A percentile compares a stretch with the other conserved stretches of the same genome.
phyloP scores from a whole-genome alignment of 2,888 invertebrate species.

The Tetrapedia diversipes region DNA sequence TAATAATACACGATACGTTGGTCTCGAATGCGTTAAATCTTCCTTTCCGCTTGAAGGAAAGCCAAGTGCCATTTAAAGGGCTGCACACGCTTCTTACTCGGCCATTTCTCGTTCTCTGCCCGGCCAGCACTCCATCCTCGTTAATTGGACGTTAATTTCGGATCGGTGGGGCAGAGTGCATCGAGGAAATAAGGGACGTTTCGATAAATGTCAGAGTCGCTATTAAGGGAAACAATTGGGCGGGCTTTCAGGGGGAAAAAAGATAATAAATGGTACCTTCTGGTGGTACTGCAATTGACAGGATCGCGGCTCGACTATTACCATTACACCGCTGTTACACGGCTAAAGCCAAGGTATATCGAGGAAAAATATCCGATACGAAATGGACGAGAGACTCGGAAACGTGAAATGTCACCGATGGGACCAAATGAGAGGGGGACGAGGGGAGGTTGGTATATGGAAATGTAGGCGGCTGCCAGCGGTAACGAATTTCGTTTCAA shows the following conservation, averaged over 20 bases:
- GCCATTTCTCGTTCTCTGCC: background rate
- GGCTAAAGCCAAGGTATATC: background rate
- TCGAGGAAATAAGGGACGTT: background rate
- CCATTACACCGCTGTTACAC: conserved; percentile 18
- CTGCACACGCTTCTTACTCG: conserved; percentile 3
- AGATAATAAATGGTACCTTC: conserved; percentile 2
- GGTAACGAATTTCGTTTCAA: conserved; percentile 36
- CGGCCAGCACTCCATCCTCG: background rate
- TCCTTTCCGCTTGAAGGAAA: too few species aligned
- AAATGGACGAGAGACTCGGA: conserved; percentile 4
- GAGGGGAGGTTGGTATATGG: background rate
- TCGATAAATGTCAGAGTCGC: conserved; percentile 18
- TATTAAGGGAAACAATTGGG: background rate
- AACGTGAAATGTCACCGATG: conserved; percentile 13
- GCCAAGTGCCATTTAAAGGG: conserved; percentile 7
- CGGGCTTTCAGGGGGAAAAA: background rate
- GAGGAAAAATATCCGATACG: conserved; percentile 17
- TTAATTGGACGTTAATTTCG: background rate
- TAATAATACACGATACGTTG: too few species aligned
- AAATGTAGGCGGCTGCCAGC: conserved; percentile 2
- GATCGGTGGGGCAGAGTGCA: background rate
- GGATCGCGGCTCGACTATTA: conserved; percentile 25
- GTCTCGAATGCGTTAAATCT: too few species aligned
- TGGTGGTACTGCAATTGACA: conserved; percentile 47
- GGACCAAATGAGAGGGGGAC: background rate